These are phyloP conservation scores for Morbakka virulenta DNA, from an alignment of 30 jellyfish, hydroid and myxozoan genomes.

Conservation along the genomic window DNA sequence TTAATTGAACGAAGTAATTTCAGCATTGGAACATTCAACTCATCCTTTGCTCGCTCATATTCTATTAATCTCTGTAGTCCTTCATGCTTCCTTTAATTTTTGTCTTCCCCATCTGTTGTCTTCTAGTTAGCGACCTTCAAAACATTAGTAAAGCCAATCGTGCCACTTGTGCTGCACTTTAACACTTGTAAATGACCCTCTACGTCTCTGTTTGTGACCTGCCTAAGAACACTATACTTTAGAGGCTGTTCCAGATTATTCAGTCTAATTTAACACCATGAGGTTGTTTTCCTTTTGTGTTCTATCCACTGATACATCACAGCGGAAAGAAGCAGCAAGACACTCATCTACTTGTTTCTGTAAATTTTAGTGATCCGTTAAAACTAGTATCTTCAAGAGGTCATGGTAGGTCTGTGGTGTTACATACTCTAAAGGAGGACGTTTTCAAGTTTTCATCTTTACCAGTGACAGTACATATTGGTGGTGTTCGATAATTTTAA, in stretches of 20 bases:
- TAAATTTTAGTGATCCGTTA: neutral
- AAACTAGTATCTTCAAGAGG: neutral
- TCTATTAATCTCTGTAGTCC: no score
- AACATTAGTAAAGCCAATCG: no score
- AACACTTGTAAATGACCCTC: no score
- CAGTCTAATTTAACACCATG: neutral
- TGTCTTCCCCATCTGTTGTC: no score
- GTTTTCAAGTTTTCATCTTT: neutral
- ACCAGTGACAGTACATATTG: conserved; percentile 19
- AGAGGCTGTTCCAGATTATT: conserved; percentile 1
- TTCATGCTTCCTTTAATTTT: no score
- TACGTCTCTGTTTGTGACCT: no score
- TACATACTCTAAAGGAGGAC: neutral
- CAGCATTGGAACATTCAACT: no score
- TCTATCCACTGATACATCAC: conserved; percentile 9
- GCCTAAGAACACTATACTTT: no score
- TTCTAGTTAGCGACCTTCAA: no score
- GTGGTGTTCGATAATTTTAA: conserved; percentile 14
- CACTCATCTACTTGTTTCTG: neutral
- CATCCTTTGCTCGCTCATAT: no score
- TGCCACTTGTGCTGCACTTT: no score
- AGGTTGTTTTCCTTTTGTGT: neutral
- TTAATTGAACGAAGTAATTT: no score
- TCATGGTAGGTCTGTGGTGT: neutral
- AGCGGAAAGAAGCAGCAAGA: conserved; percentile 3